phyloP scores from a whole-genome alignment of 2,888 invertebrate genomes.

The Tipula lateralis region DNA sequence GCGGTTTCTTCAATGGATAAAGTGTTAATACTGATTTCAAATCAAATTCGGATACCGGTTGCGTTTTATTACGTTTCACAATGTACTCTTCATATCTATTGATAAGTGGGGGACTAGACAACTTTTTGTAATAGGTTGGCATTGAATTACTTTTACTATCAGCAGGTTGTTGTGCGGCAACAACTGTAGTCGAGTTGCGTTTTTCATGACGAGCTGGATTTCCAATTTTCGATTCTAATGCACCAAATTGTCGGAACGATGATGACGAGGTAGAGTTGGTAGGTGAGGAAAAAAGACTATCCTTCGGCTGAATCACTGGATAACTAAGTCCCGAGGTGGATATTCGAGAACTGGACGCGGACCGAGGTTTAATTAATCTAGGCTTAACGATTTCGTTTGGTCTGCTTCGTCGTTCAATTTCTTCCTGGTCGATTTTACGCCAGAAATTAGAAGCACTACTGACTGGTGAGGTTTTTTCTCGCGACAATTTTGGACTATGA shows the following conservation, averaged over 20 bases:
- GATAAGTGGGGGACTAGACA: conserved; percentile 38
- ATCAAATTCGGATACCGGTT: not conserved
- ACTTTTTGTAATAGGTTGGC: conserved; percentile 43
- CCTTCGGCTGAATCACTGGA: conserved; percentile 32
- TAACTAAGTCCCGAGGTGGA: not conserved
- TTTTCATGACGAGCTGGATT: not conserved
- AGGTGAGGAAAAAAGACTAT: not conserved
- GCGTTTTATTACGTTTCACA: conserved; percentile 38
- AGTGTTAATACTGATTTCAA: not conserved
- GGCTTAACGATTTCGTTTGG: conserved; percentile 35
- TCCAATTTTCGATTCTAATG: not conserved
- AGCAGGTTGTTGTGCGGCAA: not conserved
- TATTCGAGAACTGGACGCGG: conserved; percentile 43
- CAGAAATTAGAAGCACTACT: conserved; percentile 60
- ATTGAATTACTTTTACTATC: conserved; percentile 45
- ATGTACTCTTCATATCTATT: conserved; percentile 48
- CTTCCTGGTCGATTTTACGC: conserved; percentile 58
- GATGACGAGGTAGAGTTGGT: not conserved
- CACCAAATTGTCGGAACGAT: conserved; percentile 2
- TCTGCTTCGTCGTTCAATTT: conserved; percentile 48
- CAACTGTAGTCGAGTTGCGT: not conserved
- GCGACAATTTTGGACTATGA: conserved; percentile 43
- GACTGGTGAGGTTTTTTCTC: conserved; percentile 41
- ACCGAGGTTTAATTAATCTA: conserved; percentile 43
- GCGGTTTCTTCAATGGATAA: conserved; percentile 34